phyloP scores from a whole-genome alignment of 2,113 vertebrate genomes.

The Menidia beryllina region DNA sequence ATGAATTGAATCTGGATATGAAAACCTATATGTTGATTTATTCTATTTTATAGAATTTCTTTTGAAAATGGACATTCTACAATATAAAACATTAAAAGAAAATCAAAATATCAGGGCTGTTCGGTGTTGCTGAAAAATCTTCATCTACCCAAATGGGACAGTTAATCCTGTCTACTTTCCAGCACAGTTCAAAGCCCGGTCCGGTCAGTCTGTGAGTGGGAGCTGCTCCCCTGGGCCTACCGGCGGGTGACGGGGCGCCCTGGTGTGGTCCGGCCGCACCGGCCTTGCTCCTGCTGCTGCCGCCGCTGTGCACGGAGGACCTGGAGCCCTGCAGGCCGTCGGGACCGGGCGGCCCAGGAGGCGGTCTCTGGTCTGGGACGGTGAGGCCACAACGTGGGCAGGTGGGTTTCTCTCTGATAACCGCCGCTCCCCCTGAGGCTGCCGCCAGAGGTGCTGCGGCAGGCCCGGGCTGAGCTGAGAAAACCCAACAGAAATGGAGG shows the following conservation, averaged over 20 bases:
- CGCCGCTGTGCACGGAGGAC: conserved; percentile 17
- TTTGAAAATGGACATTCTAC: too few relatives aligned
- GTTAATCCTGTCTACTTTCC: too few relatives aligned
- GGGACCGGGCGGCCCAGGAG: not conserved
- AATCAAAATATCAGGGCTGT: not conserved
- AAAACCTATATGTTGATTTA: too few relatives aligned
- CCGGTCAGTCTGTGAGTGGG: not conserved
- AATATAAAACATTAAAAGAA: too few relatives aligned
- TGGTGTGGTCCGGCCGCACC: conserved; percentile 10
- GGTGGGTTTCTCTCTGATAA: not conserved
- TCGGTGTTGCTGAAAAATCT: not conserved
- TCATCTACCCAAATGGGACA: not conserved
- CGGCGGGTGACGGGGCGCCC: conserved; percentile 34
- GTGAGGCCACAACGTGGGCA: conserved; percentile 51
- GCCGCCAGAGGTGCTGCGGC: conserved; percentile 2
- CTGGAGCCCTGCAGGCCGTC: conserved; percentile 19
- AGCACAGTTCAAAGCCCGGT: not conserved
- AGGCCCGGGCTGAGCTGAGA: conserved; percentile 59
- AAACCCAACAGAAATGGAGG: not conserved
- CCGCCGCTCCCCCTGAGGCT: conserved; percentile 2
- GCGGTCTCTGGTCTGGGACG: conserved; percentile 4
- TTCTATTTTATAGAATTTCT: too few relatives aligned
- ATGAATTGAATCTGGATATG: too few relatives aligned
- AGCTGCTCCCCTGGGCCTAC: conserved; percentile 17
- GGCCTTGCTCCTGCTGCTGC: conserved; percentile 8